These are phyloP conservation scores for Phoeniculus purpureus DNA, from an alignment of 2,797 vertebrate genomes.

Conservation along the genomic window DNA sequence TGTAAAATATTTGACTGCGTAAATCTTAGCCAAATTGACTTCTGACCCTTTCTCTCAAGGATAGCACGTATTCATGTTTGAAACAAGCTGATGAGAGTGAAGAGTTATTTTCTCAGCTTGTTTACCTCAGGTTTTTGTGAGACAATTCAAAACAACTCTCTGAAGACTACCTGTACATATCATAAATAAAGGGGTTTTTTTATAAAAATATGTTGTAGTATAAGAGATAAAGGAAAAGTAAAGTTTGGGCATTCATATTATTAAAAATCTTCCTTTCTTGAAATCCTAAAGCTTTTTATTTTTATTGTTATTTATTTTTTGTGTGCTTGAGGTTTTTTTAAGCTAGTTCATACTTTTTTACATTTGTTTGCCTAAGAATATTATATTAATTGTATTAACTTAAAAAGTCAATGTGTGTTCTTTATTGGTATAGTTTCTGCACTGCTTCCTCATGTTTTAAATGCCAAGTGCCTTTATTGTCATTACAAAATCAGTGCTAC, in stretches of 20 bases:
- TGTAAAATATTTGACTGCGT: background rate
- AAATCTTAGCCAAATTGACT: background rate
- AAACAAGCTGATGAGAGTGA: background rate
- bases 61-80: background rate
- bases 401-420: background rate
- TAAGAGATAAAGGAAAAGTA: background rate
- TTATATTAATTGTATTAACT: background rate
- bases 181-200: background rate
- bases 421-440: background rate
- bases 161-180: background rate
- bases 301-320: background rate
- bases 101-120: background rate
- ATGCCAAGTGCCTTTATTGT: background rate
- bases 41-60: background rate
- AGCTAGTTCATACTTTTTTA: background rate
- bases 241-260: background rate
- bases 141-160: background rate
- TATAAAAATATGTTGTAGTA: background rate
- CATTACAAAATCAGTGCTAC: background rate
- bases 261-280: background rate
- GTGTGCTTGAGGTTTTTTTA: background rate
- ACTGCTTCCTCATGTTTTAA: background rate
- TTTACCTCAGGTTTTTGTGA: background rate
- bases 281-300: background rate
- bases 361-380: background rate